phyloP scores from a whole-genome alignment of 2,113 vertebrate species.

The Aegotheles bennettii region DNA sequence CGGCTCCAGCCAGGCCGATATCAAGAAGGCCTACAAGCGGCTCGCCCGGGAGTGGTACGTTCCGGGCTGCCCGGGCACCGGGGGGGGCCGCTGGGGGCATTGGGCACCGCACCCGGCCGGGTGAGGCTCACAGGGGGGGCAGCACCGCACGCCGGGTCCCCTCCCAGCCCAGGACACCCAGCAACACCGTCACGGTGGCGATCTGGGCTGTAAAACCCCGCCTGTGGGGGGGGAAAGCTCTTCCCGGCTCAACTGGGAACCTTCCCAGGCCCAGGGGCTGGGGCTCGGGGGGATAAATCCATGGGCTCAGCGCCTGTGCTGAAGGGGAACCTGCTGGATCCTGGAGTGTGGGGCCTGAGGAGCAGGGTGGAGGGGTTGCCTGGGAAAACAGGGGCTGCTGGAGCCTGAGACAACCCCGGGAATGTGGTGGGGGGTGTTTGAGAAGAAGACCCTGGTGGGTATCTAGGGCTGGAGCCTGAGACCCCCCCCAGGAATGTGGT shows the following conservation, averaged over 20 bases:
- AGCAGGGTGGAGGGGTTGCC: neutral
- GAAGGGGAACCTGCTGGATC: neutral
- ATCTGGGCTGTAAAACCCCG: neutral
- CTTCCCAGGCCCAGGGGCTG: too few species aligned
- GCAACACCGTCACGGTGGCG: accelerated
- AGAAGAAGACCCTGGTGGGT: too few species aligned
- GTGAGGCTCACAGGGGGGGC: too few species aligned
- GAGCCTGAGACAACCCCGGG: neutral
- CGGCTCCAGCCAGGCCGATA: constrained; percentile 86
- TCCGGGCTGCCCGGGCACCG: neutral
- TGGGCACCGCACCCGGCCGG: neutral
- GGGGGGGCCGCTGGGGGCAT: neutral
- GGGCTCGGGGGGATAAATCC: too few species aligned
- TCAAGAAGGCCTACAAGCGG: constrained; percentile 96
- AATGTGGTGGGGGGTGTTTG: neutral
- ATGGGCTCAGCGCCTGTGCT: too few species aligned
- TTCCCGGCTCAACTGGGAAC: neutral
- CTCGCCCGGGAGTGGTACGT: constrained; percentile 93
- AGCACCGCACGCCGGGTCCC: accelerated
- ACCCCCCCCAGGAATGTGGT: too few species aligned
- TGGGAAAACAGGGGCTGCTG: neutral
- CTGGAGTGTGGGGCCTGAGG: accelerated
- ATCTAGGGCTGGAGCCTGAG: too few species aligned
- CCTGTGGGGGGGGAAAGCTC: neutral
- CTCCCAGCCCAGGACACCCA: neutral